These are phyloP conservation scores for Hyppa rectilinea DNA, from an alignment of 2,888 invertebrate species.

Conservation along the genomic window DNA sequence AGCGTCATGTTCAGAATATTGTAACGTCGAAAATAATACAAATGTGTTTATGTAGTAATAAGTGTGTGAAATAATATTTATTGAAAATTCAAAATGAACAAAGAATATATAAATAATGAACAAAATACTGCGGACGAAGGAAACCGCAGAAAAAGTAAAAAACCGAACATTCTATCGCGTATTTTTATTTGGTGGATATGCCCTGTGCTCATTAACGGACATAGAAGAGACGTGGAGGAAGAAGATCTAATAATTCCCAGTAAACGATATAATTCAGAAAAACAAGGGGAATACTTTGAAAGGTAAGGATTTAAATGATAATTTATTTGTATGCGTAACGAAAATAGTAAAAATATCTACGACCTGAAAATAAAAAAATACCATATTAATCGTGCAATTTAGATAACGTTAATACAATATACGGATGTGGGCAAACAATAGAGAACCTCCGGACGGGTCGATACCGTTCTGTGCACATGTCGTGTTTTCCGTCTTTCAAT, in stretches of 20 bases:
- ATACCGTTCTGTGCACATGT: slow-evolving; percentile 45
- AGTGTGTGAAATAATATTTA: slow-evolving; percentile 34
- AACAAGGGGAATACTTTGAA: slow-evolving; percentile 91
- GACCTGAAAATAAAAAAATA: neutral
- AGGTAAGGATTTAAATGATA: slow-evolving; percentile 78
- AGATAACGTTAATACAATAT: neutral
- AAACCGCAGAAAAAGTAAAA: slow-evolving; percentile 69
- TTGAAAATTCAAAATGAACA: slow-evolving; percentile 42
- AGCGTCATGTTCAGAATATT: slow-evolving; percentile 33
- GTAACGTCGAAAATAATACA: slow-evolving; percentile 7
- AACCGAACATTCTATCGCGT: slow-evolving; percentile 82
- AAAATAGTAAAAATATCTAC: neutral
- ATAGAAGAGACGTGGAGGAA: slow-evolving; percentile 91
- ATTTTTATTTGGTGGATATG: slow-evolving; percentile 88
- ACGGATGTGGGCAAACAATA: slow-evolving; percentile 9
- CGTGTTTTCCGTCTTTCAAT: slow-evolving; percentile 43
- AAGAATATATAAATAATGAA: slow-evolving; percentile 30
- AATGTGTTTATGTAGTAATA: slow-evolving; percentile 24
- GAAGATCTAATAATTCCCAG: slow-evolving; percentile 92
- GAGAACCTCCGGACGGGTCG: slow-evolving; percentile 19
- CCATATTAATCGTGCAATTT: neutral
- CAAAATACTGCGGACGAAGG: slow-evolving; percentile 39
- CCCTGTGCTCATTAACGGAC: slow-evolving; percentile 89
- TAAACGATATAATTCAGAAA: slow-evolving; percentile 91
- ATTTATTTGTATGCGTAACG: neutral